phyloP scores from a whole-genome alignment of 2,797 vertebrate species.

The Melanotaenia nigrans region DNA sequence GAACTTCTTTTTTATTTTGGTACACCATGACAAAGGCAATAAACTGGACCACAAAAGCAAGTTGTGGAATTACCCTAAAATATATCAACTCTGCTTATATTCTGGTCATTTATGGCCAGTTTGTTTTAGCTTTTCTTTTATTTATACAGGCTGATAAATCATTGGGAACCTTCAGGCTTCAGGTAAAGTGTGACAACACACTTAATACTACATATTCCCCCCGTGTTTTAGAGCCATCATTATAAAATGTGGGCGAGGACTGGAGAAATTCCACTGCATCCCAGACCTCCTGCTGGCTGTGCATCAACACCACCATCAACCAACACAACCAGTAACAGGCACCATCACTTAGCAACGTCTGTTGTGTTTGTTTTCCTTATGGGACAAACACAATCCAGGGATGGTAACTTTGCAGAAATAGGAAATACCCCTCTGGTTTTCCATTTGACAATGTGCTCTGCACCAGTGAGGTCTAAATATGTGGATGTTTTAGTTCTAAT shows the following conservation, averaged over 20 bases:
- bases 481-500: neutral
- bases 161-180: neutral
- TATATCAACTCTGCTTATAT: no score
- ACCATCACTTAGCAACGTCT: constrained; percentile 16
- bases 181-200: constrained; percentile 5
- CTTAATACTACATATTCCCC: neutral
- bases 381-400: neutral
- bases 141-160: no score
- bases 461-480: neutral
- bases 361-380: constrained; percentile 17
- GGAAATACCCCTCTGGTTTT: neutral
- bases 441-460: neutral
- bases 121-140: no score
- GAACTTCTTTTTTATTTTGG: no score
- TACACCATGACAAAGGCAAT: no score
- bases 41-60: no score
- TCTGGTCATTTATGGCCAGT: no score
- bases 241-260: constrained; percentile 29
- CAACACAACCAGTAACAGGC: constrained; percentile 32
- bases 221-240: constrained; percentile 1
- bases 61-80: no score
- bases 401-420: neutral
- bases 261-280: constrained; percentile 40
- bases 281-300: constrained; percentile 28
- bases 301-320: constrained; percentile 18